Evolutionary conservation across 1,140 invertebrate species (phyloP).

Genomic region (Brachionus asplanchnoidis): DNA sequence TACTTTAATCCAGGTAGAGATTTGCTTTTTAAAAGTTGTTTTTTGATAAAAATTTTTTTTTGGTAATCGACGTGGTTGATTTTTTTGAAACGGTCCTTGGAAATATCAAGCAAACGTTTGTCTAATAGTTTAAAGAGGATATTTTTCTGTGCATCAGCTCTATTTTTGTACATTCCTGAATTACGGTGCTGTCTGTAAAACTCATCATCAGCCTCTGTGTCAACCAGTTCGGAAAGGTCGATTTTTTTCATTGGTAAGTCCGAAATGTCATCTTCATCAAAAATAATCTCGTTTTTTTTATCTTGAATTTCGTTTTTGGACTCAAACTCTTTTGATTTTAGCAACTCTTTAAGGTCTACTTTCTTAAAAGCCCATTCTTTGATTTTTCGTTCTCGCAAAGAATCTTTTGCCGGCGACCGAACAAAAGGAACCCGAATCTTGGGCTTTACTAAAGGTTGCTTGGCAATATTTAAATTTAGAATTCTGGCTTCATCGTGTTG

Average conservation of each 20-base stretch:
- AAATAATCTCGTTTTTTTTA: neutral
- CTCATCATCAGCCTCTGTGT: neutral
- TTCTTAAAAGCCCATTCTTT: slow-evolving; percentile 33
- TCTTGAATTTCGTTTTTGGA: neutral
- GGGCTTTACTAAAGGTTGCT: neutral
- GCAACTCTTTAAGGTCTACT: neutral
- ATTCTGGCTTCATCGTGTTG: neutral
- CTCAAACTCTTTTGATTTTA: neutral
- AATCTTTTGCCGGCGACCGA: neutral
- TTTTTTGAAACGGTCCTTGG: slow-evolving; percentile 3
- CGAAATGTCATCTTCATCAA: neutral
- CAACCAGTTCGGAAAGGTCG: neutral
- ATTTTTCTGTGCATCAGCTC: slow-evolving; percentile 28
- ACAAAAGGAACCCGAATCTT: neutral
- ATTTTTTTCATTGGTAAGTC: neutral
- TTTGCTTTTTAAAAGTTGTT: slow-evolving; percentile 6
- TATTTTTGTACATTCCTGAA: slow-evolving; percentile 38
- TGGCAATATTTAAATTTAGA: neutral
- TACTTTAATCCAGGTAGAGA: slow-evolving; percentile 3
- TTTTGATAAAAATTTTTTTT: slow-evolving; percentile 25
- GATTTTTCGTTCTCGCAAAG: neutral
- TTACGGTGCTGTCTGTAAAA: slow-evolving; percentile 17
- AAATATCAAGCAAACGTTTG: neutral
- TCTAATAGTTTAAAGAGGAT: neutral
- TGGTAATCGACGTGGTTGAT: slow-evolving; percentile 9